A percentile compares a stretch with the other conserved stretches of the same genome.
These are phyloP conservation scores for Trachelipus rathkii DNA, from an alignment of 1,140 invertebrate species.

Conservation along the genomic window DNA sequence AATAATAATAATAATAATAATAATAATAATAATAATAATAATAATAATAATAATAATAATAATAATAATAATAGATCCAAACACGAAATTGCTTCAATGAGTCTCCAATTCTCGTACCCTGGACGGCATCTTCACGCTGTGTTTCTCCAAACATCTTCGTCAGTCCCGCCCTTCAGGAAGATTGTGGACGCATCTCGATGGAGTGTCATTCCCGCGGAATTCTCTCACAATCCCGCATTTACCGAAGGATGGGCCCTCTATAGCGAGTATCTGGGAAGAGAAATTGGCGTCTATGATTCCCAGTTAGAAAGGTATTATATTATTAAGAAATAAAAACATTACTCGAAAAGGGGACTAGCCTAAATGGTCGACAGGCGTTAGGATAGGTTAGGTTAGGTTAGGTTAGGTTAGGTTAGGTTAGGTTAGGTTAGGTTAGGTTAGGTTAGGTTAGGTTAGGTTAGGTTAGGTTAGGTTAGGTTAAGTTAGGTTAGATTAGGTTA, in stretches of 20 bases:
- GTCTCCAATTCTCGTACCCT: slow-evolving; percentile 52
- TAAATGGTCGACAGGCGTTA: no score
- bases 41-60: no score
- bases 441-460: no score
- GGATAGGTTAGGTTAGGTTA: no score
- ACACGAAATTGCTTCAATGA: slow-evolving; percentile 50
- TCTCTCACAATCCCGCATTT: slow-evolving; percentile 52
- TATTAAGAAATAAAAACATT: no score
- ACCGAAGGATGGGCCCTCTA: slow-evolving; percentile 54
- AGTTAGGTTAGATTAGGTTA: no score
- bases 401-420: no score
- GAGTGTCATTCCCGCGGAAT: slow-evolving; percentile 50
- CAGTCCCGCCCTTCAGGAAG: slow-evolving; percentile 48
- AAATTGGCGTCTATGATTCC: slow-evolving; percentile 50
- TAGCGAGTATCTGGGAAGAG: slow-evolving; percentile 52
- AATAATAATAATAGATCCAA: slow-evolving; percentile 45
- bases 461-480: no score
- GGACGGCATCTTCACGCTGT: slow-evolving; percentile 53
- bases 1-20: no score
- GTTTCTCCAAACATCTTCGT: slow-evolving; percentile 42
- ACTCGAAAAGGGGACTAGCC: no score
- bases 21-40: no score
- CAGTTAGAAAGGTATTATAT: slow-evolving; percentile 50
- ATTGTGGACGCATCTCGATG: slow-evolving; percentile 48
- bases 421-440: no score